These are phyloP conservation scores for Tribolium freemani DNA, from an alignment of 2,888 invertebrate genomes.

Conservation along the genomic window DNA sequence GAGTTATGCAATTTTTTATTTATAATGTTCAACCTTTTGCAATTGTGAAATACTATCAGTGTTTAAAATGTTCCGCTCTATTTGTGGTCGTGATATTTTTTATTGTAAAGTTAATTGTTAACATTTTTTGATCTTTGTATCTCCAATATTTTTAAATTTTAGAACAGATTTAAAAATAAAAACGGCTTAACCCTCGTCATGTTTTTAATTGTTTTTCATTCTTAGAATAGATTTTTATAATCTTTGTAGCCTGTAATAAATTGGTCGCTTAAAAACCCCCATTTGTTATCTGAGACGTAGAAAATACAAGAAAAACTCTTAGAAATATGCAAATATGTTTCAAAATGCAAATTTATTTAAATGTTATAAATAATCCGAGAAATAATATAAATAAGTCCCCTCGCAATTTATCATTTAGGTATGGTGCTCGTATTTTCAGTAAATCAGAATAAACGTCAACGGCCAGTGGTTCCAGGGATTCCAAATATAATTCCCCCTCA, in stretches of 20 bases:
- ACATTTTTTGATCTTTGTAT: not conserved
- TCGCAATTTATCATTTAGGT: not conserved
- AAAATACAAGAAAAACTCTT: not conserved
- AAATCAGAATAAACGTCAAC: not conserved
- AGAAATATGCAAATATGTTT: not conserved
- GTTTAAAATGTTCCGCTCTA: constrained; percentile 25
- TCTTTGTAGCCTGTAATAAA: too few species aligned
- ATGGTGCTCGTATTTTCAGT: not conserved
- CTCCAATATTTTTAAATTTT: too few species aligned
- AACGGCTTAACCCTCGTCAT: too few species aligned
- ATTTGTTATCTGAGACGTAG: too few species aligned
- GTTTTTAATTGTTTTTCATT: too few species aligned
- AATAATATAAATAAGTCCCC: not conserved
- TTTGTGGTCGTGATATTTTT: constrained; percentile 3
- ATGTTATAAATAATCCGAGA: not conserved
- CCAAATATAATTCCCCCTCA: not conserved
- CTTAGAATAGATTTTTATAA: too few species aligned
- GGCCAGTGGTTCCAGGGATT: not conserved
- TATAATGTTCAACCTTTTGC: constrained; percentile 18
- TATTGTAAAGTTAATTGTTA: not conserved
- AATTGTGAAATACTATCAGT: not conserved
- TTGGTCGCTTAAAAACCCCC: too few species aligned
- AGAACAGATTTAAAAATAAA: too few species aligned
- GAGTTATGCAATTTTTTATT: constrained; percentile 18
- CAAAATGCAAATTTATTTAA: not conserved